These are phyloP conservation scores for Apeira syringaria DNA, from an alignment of 2,888 invertebrate species.

Conservation along the genomic window DNA sequence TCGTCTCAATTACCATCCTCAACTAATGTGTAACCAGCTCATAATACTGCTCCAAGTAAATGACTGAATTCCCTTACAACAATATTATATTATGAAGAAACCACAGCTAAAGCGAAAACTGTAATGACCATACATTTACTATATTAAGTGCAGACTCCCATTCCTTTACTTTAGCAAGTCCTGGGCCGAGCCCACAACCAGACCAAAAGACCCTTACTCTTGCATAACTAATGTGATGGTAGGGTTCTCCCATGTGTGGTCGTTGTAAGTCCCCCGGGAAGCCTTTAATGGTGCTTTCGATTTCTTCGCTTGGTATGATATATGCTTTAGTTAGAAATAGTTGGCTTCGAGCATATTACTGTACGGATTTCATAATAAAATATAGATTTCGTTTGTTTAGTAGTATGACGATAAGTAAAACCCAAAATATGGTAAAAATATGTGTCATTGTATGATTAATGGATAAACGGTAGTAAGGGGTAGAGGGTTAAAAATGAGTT, in stretches of 20 bases:
- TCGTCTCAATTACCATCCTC: too few relatives aligned
- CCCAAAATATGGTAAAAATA: too few relatives aligned
- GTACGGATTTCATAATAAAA: neutral
- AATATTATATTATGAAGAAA: conserved; percentile 12
- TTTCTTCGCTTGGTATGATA: conserved; percentile 49
- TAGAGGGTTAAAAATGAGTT: too few relatives aligned
- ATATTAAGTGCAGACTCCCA: conserved; percentile 32
- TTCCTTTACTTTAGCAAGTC: conserved; percentile 28
- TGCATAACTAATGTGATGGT: too few relatives aligned
- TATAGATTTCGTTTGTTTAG: too few relatives aligned
- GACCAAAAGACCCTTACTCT: conserved; percentile 7
- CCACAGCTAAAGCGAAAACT: conserved; percentile 14
- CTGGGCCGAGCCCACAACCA: conserved; percentile 22
- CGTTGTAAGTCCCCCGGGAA: conserved; percentile 26
- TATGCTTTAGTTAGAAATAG: conserved; percentile 34
- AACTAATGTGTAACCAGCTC: too few relatives aligned
- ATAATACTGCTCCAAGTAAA: too few relatives aligned
- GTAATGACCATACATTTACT: conserved; percentile 27
- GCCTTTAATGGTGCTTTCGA: conserved; percentile 39
- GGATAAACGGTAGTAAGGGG: too few relatives aligned
- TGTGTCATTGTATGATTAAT: too few relatives aligned
- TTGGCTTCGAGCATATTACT: neutral
- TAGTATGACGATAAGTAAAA: too few relatives aligned
- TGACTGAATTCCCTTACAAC: conserved; percentile 2
- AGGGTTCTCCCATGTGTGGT: conserved; percentile 12